These are phyloP conservation scores for Spheniscus mendiculus DNA, from an alignment of 2,113 vertebrate species.

Conservation along the genomic window DNA sequence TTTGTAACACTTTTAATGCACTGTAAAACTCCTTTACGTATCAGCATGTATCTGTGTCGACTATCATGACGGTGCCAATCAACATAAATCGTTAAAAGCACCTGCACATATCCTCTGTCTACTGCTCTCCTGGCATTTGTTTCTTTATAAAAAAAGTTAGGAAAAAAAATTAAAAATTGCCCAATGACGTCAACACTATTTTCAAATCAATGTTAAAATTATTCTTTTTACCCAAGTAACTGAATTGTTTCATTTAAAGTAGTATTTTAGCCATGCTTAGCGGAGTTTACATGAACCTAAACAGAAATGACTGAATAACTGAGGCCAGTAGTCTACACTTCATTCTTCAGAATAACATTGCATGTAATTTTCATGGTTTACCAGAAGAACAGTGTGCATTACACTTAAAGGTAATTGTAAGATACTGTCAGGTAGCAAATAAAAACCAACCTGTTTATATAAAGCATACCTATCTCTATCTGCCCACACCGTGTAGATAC, in stretches of 20 bases:
- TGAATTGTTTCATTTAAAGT: neutral
- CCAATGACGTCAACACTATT: neutral
- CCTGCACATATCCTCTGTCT: slow-evolving; percentile 86
- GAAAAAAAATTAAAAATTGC: slow-evolving; percentile 47
- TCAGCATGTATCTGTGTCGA: slow-evolving; percentile 90
- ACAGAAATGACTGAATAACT: neutral
- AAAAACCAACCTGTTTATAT: neutral
- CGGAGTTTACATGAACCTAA: neutral
- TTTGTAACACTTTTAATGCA: slow-evolving; percentile 93
- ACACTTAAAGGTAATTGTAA: neutral
- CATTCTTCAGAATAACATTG: neutral
- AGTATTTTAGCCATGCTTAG: neutral
- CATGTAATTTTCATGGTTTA: neutral
- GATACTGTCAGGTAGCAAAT: neutral
- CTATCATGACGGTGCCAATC: slow-evolving; percentile 97
- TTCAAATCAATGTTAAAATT: neutral
- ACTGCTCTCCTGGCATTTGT: slow-evolving; percentile 92
- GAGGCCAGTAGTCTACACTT: neutral
- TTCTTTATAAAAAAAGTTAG: slow-evolving; percentile 77
- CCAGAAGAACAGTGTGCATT: neutral
- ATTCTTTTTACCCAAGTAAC: neutral
- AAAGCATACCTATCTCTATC: neutral
- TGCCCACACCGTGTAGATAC: neutral
- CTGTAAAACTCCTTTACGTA: slow-evolving; percentile 92
- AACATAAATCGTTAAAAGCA: slow-evolving; percentile 87